Conservation (phyloP, 1,140 invertebrate genomes). For the Dysdera silvatica region DNA sequence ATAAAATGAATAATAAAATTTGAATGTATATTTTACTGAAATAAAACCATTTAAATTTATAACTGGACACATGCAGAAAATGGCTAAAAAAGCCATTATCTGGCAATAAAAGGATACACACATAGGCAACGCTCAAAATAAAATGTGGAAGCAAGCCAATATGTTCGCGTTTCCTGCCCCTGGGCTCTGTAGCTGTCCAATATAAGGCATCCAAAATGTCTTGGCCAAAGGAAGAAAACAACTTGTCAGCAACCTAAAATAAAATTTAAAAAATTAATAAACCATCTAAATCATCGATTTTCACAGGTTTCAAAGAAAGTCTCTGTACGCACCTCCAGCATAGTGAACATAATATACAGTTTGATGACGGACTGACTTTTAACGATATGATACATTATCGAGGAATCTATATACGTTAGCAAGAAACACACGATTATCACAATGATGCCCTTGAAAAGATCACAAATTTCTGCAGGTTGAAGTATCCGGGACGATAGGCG, state of each 20-base stretch:
- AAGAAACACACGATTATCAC: slow-evolving; percentile 73
- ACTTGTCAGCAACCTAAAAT: slow-evolving; percentile 68
- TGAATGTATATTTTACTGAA: too few relatives aligned
- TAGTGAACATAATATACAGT: slow-evolving; percentile 98
- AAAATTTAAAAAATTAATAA: slow-evolving; percentile 12
- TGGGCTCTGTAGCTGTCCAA: slow-evolving; percentile 93
- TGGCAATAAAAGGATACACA: slow-evolving; percentile 73
- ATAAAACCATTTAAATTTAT: too few relatives aligned
- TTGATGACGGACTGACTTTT: slow-evolving; percentile 99
- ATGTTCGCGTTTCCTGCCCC: slow-evolving; percentile 61
- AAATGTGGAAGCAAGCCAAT: slow-evolving; percentile 81
- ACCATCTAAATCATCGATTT: slow-evolving; percentile 9
- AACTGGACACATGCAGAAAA: neutral
- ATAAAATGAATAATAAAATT: too few relatives aligned
- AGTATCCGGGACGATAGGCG: slow-evolving; percentile 48
- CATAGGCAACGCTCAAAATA: slow-evolving; percentile 80
- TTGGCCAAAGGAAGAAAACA: slow-evolving; percentile 96
- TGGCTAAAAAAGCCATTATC: neutral
- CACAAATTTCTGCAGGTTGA: slow-evolving; percentile 89
- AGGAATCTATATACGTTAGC: slow-evolving; percentile 88
- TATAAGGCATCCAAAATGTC: slow-evolving; percentile 94
- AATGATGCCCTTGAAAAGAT: slow-evolving; percentile 86
- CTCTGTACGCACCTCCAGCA: slow-evolving; percentile 88
- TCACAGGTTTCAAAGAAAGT: too few relatives aligned
- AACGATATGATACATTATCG: slow-evolving; percentile 97